Conservation (phyloP, 53 echinoderm and acorn worm species). For the Holothuria leucospilota region DNA sequence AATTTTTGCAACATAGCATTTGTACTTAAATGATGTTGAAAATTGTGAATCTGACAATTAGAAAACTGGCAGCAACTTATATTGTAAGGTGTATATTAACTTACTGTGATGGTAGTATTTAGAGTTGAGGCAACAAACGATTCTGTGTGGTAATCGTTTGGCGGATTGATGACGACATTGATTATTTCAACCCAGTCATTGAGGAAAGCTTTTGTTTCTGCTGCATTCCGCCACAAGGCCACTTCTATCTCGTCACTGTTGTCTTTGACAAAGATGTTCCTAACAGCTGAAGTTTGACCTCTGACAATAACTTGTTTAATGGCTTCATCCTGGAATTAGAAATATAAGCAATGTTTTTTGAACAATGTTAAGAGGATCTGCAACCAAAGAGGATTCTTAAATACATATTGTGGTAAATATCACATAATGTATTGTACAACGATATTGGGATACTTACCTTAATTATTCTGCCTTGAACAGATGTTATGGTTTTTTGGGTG, state of each 20-base stretch:
- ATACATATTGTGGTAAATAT: too few relatives aligned
- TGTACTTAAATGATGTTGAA: too few relatives aligned
- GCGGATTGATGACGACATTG: neutral
- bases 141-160: neutral
- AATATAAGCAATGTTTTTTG: too few relatives aligned
- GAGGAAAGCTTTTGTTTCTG: neutral
- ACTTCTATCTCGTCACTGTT: constrained; percentile 4
- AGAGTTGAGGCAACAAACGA: neutral
- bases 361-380: too few relatives aligned
- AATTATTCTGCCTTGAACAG: neutral
- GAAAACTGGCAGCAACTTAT: too few relatives aligned
- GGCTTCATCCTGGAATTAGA: neutral
- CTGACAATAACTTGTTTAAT: neutral
- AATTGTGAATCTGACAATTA: too few relatives aligned
- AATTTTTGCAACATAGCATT: too few relatives aligned
- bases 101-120: neutral
- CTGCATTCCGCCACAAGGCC: neutral
- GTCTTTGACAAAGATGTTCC: constrained; percentile 11
- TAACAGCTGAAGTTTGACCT: neutral
- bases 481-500: neutral
- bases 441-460: neutral
- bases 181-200: neutral
- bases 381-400: too few relatives aligned
- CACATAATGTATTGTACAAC: too few relatives aligned
- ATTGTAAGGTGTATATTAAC: neutral